Base-by-base conservation (phyloP, 2,797 vertebrate species). In the Chromis chromis region DNA sequence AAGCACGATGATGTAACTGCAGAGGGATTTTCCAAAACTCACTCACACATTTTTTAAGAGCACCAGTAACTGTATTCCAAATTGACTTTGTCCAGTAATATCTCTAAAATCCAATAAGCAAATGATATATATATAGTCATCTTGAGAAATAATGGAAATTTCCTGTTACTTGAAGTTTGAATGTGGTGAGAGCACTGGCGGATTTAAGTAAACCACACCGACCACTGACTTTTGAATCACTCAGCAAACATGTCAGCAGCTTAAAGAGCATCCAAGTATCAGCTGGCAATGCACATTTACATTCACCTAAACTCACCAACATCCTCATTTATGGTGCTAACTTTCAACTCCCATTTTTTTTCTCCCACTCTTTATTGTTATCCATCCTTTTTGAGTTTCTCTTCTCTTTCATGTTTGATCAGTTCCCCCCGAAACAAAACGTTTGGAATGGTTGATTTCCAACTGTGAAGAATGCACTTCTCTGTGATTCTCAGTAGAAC, bases 21-120 rank as follows among this genome's bases (percentile, higher is more conserved):
- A 4, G 60, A 25, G 78, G 78, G 85, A 67, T 72, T 90, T 90
- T 89, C 85, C 87, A 88, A 89, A 90, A 83, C 52, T 31, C 3
- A 13, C 22, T 64, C 49, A 14, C 3, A 5, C n/a, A 28, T 53
- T 77, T 73, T 59, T 42, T 31, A 10, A 54, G 24, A 69, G 56
- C 70, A 78, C 53, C 3, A 31, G 13, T 19, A 16, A n/a, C 9
- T 46, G 19, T 19, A 22, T 53, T 74, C 70, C 3, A 60, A 24
- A 49, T 36, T 63, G 19, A 19, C 52, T 21, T 11, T 7, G 3
- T 73, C 33, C 11, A 59, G 57, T 53, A 46, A 40, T 24, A 58
- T 55, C 16, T 42, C 22, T 17, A 36, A 57, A 65, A 64, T 60
- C 10, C 31, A 12, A 21, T 8, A 0, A 16, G 25, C 12, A 22